Percentiles rank a stretch among this genome's conserved stretches.
Conservation (phyloP, 2,888 invertebrate species). For the Ditula angustiorana region DNA sequence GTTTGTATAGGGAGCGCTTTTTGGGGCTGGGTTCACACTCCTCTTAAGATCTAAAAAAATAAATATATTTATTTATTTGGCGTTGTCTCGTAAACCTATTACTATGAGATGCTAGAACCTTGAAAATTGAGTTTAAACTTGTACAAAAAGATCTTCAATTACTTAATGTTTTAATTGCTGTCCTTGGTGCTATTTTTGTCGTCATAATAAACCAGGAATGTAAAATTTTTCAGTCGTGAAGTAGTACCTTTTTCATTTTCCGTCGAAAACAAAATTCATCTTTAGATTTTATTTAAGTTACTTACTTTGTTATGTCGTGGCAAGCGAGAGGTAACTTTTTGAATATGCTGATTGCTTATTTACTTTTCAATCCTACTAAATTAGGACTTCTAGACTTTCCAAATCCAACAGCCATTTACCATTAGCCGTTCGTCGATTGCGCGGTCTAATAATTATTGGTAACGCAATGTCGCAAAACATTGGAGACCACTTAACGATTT, state of each 20-base stretch:
- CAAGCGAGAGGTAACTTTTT: not conserved
- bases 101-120: no score
- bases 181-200: not conserved
- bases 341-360: not conserved
- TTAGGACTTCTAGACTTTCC: no score
- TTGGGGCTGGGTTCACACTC: no score
- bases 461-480: conserved; percentile 22
- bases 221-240: not conserved
- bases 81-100: no score
- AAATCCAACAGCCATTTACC: not conserved
- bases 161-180: no score
- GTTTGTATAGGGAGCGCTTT: no score
- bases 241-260: not conserved
- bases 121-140: no score
- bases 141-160: no score
- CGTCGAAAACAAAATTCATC: not conserved
- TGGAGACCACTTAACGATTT: conserved; percentile 46
- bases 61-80: no score
- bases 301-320: not conserved
- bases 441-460: not conserved
- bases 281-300: not conserved
- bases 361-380: no score
- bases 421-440: not conserved
- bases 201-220: not conserved
- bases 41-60: no score